These are phyloP conservation scores for Lasioglossum leucozonium DNA, from an alignment of 2,888 invertebrate genomes.

Conservation along the genomic window DNA sequence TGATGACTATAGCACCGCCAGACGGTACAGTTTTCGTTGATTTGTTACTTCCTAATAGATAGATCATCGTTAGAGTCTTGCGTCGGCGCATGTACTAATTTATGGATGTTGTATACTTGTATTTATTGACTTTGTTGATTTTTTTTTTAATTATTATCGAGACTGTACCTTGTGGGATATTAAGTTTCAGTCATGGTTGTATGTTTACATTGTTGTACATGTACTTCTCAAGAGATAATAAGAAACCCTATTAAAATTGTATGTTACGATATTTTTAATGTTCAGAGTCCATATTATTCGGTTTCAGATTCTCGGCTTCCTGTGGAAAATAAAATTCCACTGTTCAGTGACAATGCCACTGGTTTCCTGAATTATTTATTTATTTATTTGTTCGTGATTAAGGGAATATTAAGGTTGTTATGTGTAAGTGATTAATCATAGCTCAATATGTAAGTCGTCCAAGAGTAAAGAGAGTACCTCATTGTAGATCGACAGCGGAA, in stretches of 20 bases:
- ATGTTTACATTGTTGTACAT: background rate
- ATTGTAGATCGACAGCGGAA: background rate
- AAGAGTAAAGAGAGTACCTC: constrained; percentile 25
- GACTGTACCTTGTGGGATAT: background rate
- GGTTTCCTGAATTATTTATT: background rate
- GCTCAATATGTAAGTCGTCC: constrained; percentile 17
- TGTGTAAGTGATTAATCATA: background rate
- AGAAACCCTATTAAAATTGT: background rate
- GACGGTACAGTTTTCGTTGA: background rate
- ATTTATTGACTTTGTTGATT: background rate
- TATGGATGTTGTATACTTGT: background rate
- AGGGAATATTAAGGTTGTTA: background rate
- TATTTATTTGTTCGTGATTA: background rate
- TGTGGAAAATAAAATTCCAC: background rate
- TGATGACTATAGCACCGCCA: background rate
- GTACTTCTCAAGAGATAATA: background rate
- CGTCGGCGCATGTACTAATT: background rate
- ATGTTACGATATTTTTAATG: background rate
- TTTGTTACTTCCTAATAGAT: background rate
- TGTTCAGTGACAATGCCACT: background rate
- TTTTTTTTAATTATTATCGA: background rate
- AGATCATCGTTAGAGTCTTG: background rate
- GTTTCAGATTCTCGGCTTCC: background rate
- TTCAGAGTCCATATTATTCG: background rate
- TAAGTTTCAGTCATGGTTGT: background rate